Evolutionary conservation across 1,140 invertebrate genomes (phyloP), one percentile per base, ranked within the genome.

Genomic region (Drosophila neocordata): DNA sequence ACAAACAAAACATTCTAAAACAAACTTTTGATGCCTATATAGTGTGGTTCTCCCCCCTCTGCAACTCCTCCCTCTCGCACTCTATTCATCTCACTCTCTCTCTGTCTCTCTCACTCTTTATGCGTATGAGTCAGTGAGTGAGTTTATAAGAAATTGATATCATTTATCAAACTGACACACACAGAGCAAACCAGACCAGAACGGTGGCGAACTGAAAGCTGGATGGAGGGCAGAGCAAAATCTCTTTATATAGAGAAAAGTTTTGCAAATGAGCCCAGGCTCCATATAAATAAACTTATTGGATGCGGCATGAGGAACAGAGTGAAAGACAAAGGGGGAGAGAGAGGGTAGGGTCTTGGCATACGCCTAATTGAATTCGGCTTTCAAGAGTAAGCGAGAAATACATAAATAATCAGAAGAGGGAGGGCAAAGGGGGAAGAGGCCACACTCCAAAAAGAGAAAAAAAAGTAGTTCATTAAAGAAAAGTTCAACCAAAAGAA

Each of bases 111-210:
- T 18, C 27, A 1, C 24, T 35, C 27, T 6, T 6, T n/a, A 18
- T 12, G 35, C 11, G n/a, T 38, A 9, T 15, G 41, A 0, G 34
- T 35, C 56, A 11, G 59, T 41, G 58, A 31, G 34, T 57, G 55
- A 73, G 69, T 82, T 79, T 73, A 88, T 88, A 87, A 87, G 82
- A 87, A 87, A 87, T 87, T 87, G 82, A 87, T 87, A 87, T 87
- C 74, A 87, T 87, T 87, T 87, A 87, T 87, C 82, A 87, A 88
- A 76, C 70, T 87, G 82, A 87, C 82, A 85, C 78, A 71, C 63
- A 64, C 73, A 80, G 65, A 65, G 61, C 52, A 57, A 20, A 60
- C n/a, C 55, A 62, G 55, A 24, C 69, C 51, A 66, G 53, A 22
- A 61, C 22, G 22, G 4, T n/a, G 12, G 22, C 38, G n/a, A n/a